These are phyloP conservation scores for Cnemophilus loriae DNA, from an alignment of 2,113 vertebrate genomes.

Conservation along the genomic window DNA sequence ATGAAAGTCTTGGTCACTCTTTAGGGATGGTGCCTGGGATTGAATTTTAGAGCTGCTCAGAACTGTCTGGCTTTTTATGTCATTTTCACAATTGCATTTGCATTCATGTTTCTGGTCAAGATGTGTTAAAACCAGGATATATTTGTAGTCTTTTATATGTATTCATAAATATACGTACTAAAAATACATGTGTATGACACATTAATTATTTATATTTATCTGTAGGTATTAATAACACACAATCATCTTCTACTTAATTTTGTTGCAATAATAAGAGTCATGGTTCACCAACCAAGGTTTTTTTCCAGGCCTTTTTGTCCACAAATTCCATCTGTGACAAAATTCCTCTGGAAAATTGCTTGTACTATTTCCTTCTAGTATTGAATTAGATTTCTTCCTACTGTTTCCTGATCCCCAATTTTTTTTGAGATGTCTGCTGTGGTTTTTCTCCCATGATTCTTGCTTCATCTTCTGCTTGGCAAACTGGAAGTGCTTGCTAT, in stretches of 20 bases:
- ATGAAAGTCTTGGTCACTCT: conserved; percentile 12
- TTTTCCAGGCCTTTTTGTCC: neutral
- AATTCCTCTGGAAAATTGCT: neutral
- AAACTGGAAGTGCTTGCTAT: neutral
- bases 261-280: neutral
- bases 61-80: neutral
- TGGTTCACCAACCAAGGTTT: neutral
- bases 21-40: neutral
- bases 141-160: neutral
- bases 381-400: neutral
- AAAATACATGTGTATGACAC: neutral
- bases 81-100: neutral
- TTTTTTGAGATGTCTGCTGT: fast-evolving
- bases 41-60: neutral
- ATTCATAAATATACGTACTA: neutral
- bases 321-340: neutral
- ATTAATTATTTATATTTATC: neutral
- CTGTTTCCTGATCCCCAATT: neutral
- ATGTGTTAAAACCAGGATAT: neutral
- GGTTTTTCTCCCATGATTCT: neutral
- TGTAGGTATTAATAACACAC: neutral
- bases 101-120: conserved; percentile 11
- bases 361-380: neutral
- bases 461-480: neutral
- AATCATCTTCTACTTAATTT: neutral